Base-by-base conservation (phyloP, 2,797 vertebrate species). In the Atherinosoma microstoma region DNA sequence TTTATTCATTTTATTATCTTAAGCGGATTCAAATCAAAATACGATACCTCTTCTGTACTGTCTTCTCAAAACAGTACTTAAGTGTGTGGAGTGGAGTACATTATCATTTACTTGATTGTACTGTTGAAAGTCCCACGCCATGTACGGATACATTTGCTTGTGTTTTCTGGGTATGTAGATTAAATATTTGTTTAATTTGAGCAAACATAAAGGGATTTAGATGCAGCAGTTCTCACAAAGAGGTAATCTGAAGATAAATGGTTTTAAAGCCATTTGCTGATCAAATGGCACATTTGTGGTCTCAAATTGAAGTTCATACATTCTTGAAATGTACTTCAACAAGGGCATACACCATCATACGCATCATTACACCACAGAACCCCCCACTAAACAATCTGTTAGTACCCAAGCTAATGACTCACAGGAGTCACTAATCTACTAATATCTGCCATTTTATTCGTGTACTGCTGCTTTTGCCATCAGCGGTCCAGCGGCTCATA, bases 361-460 rank as follows among this genome's bases (percentile, higher is more conserved):
- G 82, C 71, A 71, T 84, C 81, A 76, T 83, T 87, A 76, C 54
- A 53, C 82, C 70, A n/a, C 24, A 47, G 78, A 80, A 71, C 75
- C 82, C 83, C 24, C 75, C 66, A 79, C 75, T 67, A 70, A 75
- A 72, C 34, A 18, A 49, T 76, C 58, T 51, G 59, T 87, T 78
- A 84, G 79, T 70, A 87, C 81, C 82, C 58, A 9, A n/a, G 68
- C 67, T 83, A 82, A 87, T 75, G 85, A 83, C 72, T 68, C 79
- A 54, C 75, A 36, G 67, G 76, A 79, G 78, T 38, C 74, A 3
- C 73, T 76, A 59, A 80, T 71, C 73, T 79, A 69, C 85, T 78
- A 42, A 79, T 65, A 77, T 69, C 62, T 66, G 81, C 45, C 40
- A 27, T 58, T 87, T 76, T 47, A 45, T 32, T 57, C 3, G 16